phyloP scores from a whole-genome alignment of 2,797 vertebrate genomes.

The Siniperca undulata region DNA sequence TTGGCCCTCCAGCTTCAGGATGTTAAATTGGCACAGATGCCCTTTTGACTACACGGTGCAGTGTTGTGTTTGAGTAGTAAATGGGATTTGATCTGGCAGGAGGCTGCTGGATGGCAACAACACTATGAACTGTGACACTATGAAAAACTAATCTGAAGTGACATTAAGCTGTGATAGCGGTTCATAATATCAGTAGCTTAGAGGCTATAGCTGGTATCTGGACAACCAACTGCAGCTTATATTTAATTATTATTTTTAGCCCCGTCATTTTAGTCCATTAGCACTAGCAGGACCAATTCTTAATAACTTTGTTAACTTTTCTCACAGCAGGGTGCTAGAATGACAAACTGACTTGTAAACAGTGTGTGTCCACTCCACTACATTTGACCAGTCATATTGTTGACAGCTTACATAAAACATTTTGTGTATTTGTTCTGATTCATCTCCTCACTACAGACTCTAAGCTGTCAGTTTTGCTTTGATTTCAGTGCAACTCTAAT shows the following conservation, averaged over 20 bases:
- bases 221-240: background rate
- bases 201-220: background rate
- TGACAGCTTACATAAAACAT: background rate
- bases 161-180: too few species aligned
- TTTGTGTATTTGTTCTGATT: background rate
- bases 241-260: background rate
- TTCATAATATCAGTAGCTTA: slow-evolving; percentile 11
- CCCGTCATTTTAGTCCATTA: background rate
- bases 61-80: background rate
- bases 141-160: slow-evolving; percentile 3
- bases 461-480: slow-evolving; percentile 29
- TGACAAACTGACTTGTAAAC: background rate
- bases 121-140: too few species aligned
- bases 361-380: background rate
- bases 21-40: background rate
- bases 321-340: background rate
- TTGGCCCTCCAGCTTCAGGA: background rate
- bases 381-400: slow-evolving; percentile 24
- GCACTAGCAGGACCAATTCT: background rate
- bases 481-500: slow-evolving; percentile 28
- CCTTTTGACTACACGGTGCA: background rate
- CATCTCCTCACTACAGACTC: slow-evolving; percentile 1
- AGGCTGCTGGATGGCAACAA: background rate
- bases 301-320: background rate
- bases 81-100: background rate